phyloP scores from a whole-genome alignment of 2,888 invertebrate genomes.

The Agrochola circellaris region DNA sequence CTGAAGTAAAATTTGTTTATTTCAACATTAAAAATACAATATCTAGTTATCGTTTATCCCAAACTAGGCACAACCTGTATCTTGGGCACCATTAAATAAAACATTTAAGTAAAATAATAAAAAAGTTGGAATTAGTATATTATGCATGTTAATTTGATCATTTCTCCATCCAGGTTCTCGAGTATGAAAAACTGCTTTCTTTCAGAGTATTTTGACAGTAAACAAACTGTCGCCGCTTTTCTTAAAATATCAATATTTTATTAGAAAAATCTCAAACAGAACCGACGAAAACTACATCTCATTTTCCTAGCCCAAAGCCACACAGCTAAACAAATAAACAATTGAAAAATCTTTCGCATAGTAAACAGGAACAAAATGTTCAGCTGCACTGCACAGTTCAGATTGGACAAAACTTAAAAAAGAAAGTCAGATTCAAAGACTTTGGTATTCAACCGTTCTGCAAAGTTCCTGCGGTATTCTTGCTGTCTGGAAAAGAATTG shows the following conservation, averaged over 20 bases:
- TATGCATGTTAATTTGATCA: background rate
- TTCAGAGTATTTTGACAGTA: background rate
- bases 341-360: constrained; percentile 3
- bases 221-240: background rate
- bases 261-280: background rate
- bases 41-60: background rate
- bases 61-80: background rate
- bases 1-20: background rate
- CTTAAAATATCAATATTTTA: background rate
- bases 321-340: constrained; percentile 29
- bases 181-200: background rate
- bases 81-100: background rate
- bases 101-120: background rate
- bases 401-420: constrained; percentile 24
- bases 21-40: background rate
- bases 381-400: constrained; percentile 26
- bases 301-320: constrained; percentile 5
- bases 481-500: constrained; percentile 30
- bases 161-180: background rate
- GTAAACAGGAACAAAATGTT: constrained; percentile 29
- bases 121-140: background rate
- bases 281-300: background rate
- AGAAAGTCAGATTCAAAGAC: constrained; percentile 28
- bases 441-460: constrained; percentile 16
- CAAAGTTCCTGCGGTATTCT: constrained; percentile 13